A percentile compares a stretch with the other conserved stretches of the same genome.
These are phyloP conservation scores for chimpanzee (Pan troglodytes) DNA, from an alignment of 2,113 vertebrate species.

Conservation along the genomic window DNA sequence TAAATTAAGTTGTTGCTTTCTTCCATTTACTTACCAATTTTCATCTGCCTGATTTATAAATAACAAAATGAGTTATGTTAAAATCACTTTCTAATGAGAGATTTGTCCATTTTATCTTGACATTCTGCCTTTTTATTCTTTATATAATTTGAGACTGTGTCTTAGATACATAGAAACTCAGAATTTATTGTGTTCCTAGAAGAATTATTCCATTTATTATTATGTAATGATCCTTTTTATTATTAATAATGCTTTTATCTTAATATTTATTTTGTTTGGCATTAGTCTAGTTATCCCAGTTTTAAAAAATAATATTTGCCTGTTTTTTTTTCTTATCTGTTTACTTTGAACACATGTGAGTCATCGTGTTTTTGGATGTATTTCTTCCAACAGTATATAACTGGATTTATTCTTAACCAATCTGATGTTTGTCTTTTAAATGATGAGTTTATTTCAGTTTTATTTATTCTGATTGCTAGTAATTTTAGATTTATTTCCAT, in stretches of 20 bases:
- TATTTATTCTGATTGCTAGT: background rate
- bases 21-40: background rate
- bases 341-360: background rate
- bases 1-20: background rate
- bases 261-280: background rate
- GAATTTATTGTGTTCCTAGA: background rate
- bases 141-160: background rate
- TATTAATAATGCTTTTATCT: background rate
- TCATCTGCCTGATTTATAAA: background rate
- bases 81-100: background rate
- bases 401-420: background rate
- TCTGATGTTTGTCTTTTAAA: background rate
- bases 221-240: background rate
- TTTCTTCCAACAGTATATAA: background rate
- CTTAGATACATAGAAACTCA: background rate
- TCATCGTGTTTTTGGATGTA: background rate
- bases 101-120: background rate
- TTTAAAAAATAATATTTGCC: constrained; percentile 14
- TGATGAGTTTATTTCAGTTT: background rate
- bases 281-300: background rate
- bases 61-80: background rate
- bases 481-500: background rate
- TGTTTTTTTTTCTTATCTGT: background rate
- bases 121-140: background rate
- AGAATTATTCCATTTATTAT: background rate